Percentiles rank a stretch among this genome's conserved stretches.
phyloP scores from a whole-genome alignment of 2,113 vertebrate species.

The Protomyctophum bolini region DNA sequence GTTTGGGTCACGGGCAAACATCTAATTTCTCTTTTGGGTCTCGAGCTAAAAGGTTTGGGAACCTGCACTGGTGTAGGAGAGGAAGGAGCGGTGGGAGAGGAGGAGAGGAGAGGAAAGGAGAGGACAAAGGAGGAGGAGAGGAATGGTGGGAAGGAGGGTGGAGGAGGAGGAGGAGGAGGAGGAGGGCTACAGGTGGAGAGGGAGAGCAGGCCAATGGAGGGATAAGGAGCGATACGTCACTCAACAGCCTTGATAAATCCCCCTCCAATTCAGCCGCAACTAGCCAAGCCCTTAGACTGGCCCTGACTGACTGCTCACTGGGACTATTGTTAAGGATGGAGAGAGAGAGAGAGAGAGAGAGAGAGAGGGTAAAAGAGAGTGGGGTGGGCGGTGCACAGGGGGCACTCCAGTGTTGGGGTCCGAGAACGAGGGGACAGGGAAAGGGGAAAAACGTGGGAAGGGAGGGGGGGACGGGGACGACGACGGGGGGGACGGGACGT shows the following conservation, averaged over 20 bases:
- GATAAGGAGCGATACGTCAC: constrained; percentile 34
- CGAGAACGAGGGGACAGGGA: constrained; percentile 9
- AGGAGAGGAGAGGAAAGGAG: no score
- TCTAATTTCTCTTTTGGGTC: no score
- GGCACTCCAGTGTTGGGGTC: not conserved
- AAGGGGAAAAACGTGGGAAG: not conserved
- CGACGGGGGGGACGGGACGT: not conserved
- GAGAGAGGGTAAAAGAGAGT: not conserved
- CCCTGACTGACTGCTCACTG: constrained; percentile 10
- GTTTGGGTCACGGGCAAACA: no score
- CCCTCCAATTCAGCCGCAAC: constrained; percentile 8
- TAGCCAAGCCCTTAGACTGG: not conserved
- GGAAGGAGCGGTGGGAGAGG: no score
- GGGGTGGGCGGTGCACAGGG: not conserved
- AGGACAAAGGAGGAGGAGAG: not conserved
- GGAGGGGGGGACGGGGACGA: not conserved
- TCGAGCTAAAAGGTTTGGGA: no score
- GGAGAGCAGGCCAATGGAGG: constrained; percentile 19
- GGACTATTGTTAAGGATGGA: constrained; percentile 5
- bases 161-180: not conserved
- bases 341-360: constrained; percentile 2
- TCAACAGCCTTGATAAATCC: constrained; percentile 41
- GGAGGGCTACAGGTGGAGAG: constrained; percentile 17
- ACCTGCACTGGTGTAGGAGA: no score
- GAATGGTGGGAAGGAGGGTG: not conserved